phyloP scores from a whole-genome alignment of 1,140 invertebrate genomes.

The Eumeta japonica region DNA sequence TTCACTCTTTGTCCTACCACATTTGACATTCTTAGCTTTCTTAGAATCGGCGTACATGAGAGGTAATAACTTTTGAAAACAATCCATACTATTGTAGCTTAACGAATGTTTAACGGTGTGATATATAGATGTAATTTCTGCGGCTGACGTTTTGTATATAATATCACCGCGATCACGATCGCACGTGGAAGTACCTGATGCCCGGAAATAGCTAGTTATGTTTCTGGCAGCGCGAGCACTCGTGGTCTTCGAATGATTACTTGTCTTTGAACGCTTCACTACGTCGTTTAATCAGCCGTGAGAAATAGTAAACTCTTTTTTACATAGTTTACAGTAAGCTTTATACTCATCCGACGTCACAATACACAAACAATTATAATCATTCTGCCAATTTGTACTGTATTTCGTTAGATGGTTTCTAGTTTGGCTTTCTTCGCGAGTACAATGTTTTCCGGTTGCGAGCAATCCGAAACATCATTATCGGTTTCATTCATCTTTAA shows the following conservation, averaged over 20 bases:
- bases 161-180: background rate
- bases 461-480: conserved; percentile 4
- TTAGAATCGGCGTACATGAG: conserved; percentile 1
- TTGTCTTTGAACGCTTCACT: conserved; percentile 6
- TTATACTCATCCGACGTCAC: conserved; percentile 6
- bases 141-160: conserved; percentile 5
- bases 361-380: conserved; percentile 7
- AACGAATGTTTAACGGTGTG: conserved; percentile 9
- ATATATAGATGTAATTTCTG: conserved; percentile 8
- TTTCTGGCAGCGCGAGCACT: conserved; percentile 6
- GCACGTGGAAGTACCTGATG: conserved; percentile 4
- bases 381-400: conserved; percentile 7
- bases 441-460: conserved; percentile 7
- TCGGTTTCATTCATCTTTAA: conserved; percentile 1
- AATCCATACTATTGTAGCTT: conserved; percentile 8
- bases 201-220: conserved; percentile 4
- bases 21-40: conserved; percentile 5
- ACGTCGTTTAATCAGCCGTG: conserved; percentile 8
- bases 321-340: conserved; percentile 5
- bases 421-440: conserved; percentile 9
- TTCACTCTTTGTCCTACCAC: conserved; percentile 8
- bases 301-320: conserved; percentile 9
- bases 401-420: conserved; percentile 9
- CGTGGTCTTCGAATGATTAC: conserved; percentile 5
- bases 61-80: conserved; percentile 9